Evolutionary conservation across 2,888 invertebrate species (phyloP).

Genomic region (Iselma pallidipennis): DNA sequence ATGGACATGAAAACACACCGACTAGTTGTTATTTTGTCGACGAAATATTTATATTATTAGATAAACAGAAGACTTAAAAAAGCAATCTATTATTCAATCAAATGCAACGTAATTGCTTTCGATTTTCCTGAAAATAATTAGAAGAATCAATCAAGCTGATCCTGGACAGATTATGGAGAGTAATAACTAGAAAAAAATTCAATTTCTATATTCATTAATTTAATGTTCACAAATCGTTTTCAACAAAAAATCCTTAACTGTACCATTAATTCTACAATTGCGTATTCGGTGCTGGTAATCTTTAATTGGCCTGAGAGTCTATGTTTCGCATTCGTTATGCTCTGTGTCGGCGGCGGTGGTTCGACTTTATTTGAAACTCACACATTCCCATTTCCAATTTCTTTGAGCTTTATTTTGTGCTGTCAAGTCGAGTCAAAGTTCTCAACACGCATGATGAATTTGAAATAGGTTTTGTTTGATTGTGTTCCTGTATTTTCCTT

Average conservation of each 20-base stretch:
- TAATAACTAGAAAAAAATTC: no score
- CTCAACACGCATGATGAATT: conserved; percentile 39
- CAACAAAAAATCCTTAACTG: conserved; percentile 13
- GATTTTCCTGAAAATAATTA: no score
- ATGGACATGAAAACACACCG: not conserved
- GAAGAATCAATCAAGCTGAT: no score
- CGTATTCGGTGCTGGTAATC: conserved; percentile 26
- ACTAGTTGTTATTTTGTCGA: no score
- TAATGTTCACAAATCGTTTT: no score
- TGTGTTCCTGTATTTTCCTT: conserved; percentile 9
- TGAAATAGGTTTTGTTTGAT: conserved; percentile 36
- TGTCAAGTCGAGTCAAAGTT: conserved; percentile 42
- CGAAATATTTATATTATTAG: not conserved
- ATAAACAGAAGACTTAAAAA: no score
- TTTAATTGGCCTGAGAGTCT: conserved; percentile 32
- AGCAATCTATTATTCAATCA: no score
- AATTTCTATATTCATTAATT: no score
- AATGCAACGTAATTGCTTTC: no score
- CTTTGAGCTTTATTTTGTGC: conserved; percentile 38
- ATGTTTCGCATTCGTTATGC: conserved; percentile 33
- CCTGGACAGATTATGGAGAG: no score
- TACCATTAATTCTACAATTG: conserved; percentile 15
- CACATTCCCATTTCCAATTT: conserved; percentile 38
- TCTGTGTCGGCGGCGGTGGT: conserved; percentile 22
- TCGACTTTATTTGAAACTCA: conserved; percentile 35